Evolutionary conservation across 2,888 invertebrate genomes (phyloP).

Genomic region (Lottia gigantea): DNA sequence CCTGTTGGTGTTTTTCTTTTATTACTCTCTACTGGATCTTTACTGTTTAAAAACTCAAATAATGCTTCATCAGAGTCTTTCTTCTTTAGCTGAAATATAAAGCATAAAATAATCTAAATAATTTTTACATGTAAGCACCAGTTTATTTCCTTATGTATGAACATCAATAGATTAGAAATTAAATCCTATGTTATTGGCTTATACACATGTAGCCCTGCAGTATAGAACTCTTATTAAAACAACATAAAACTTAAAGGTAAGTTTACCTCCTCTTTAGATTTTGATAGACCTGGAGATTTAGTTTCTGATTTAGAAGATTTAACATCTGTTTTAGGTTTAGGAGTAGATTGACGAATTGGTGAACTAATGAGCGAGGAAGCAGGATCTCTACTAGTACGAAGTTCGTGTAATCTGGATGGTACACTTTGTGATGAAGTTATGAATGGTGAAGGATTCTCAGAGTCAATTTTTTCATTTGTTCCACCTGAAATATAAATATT

Average conservation of each 20-base stretch:
- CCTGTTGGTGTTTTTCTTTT: constrained; percentile 45
- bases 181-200: no score
- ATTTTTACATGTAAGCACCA: no score
- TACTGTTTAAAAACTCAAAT: constrained; percentile 69
- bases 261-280: constrained; percentile 10
- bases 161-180: no score
- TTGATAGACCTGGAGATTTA: constrained; percentile 28
- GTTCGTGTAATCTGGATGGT: constrained; percentile 39
- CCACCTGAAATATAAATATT: no score
- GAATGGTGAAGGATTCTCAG: constrained; percentile 12
- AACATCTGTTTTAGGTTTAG: constrained; percentile 23
- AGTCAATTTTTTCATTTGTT: no score
- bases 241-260: background rate
- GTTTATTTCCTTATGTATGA: no score
- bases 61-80: constrained; percentile 67
- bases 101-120: no score
- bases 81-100: constrained; percentile 33
- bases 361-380: constrained; percentile 30
- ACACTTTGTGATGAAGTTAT: constrained; percentile 48
- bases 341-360: constrained; percentile 31
- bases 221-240: no score
- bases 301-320: constrained; percentile 17
- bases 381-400: constrained; percentile 27
- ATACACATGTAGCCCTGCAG: no score
- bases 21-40: constrained; percentile 49